Percentiles rank a stretch among this genome's conserved stretches.
Conservation (phyloP, 2,888 invertebrate species). For the Meandrusa payeni region DNA sequence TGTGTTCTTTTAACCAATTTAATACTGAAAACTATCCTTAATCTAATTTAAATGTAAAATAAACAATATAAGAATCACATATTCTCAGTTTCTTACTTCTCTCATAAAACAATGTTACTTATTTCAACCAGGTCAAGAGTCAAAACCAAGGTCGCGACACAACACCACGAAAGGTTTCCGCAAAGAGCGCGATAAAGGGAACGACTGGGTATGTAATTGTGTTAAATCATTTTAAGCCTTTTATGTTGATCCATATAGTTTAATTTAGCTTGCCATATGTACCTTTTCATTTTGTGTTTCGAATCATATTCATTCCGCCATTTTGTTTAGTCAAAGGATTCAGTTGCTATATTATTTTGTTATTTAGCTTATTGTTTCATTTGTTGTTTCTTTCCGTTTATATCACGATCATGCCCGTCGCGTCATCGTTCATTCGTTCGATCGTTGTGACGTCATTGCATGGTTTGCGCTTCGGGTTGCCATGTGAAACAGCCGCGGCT, state of each 20-base stretch:
- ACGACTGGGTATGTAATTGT: conserved; percentile 69
- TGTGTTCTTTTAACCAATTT: too few species aligned
- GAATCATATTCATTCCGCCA: not conserved
- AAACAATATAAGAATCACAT: too few species aligned
- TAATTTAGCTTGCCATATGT: conserved; percentile 8
- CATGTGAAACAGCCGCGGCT: conserved; percentile 82
- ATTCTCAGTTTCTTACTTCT: too few species aligned
- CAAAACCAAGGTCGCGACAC: conserved; percentile 67
- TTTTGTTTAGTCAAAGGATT: too few species aligned
- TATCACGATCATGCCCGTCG: conserved; percentile 42
- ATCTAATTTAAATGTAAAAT: too few species aligned
- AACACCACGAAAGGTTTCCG: conserved; percentile 83
- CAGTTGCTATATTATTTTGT: not conserved
- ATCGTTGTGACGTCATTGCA: conserved; percentile 74
- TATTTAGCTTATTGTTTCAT: conserved; percentile 35
- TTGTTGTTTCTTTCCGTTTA: conserved; percentile 40
- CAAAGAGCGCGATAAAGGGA: conserved; percentile 79
- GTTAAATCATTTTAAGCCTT: conserved; percentile 38
- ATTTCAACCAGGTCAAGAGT: conserved; percentile 78
- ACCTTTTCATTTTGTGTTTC: conserved; percentile 2
- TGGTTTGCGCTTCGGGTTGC: conserved; percentile 52
- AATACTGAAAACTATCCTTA: too few species aligned
- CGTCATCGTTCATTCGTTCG: conserved; percentile 42
- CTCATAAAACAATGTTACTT: too few species aligned
- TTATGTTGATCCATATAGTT: not conserved